Evolutionary conservation across 2,888 invertebrate species (phyloP), one percentile per base, ranked within the genome.

Genomic region (Temnothorax ravouxi): DNA sequence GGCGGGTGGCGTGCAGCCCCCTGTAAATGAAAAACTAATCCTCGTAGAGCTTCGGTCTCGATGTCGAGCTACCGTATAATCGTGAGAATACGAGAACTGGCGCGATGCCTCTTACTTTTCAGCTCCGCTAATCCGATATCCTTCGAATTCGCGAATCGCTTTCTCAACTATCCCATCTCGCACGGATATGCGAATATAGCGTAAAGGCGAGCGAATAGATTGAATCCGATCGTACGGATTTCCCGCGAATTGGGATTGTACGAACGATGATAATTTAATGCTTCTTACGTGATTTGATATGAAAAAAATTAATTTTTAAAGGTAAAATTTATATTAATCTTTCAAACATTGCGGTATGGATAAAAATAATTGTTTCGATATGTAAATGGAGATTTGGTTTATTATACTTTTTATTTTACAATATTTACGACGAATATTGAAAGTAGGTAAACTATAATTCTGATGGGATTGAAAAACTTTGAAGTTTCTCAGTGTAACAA

Each of bases 101-200:
- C 11, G 54, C 47, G 41, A 29, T 80, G 83, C 77, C 83, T 88
- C 87, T 86, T 88, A 86, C 88, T 88, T 85, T 80, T 81, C 85
- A 80, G 29, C 76, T 44, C 44, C 66, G 74, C 72, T 84, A 87
- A 87, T 88, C 21, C 83, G 89, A 89, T 89, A 89, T 83, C 86
- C 84, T 87, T 88, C 86, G 69, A 89, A 89, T 86, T 83, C 66
- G 83, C 85, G n/a, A 50, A 56, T 79, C 72, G 64, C 69, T 77
- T 77, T 85, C 84, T 87, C 85, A 81, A 56, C 62, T 29, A 50
- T 75, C 61, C 21, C 69, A 67, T 83, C 69, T 67, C 75, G 0
- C 15, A 5, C 29, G 74, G 41, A 76, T 56, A 72, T 41, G 64
- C 50, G 47, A 44, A 62, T n/a, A n/a, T 34, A 34, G 9, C 15